Percentiles rank a stretch among this genome's conserved stretches.
Conservation (phyloP, 1,140 invertebrate species). For the Arctopsyche grandis region DNA sequence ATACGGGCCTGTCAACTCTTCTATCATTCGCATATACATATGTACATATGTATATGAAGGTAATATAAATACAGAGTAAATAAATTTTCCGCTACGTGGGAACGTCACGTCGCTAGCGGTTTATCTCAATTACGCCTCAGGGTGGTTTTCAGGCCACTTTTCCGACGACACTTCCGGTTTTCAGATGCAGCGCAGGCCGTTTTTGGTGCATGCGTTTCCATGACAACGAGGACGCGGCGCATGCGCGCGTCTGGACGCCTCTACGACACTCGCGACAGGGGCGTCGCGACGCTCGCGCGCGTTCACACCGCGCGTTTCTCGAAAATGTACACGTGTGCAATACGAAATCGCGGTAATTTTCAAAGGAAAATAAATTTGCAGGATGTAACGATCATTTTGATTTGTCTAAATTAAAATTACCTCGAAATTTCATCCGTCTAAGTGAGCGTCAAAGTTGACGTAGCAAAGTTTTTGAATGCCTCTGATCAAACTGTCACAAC, state of each 20-base stretch:
- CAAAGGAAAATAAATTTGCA: not conserved
- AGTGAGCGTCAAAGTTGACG: no score
- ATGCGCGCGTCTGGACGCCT: constrained; percentile 35
- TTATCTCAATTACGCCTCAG: not conserved
- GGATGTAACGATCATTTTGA: no score
- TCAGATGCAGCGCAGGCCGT: not conserved
- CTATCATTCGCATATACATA: not conserved
- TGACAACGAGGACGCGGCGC: not conserved
- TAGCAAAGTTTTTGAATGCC: no score
- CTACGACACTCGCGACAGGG: constrained; percentile 5
- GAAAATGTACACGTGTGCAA: constrained; percentile 1
- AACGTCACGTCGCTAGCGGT: no score
- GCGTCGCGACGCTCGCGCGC: constrained; percentile 14
- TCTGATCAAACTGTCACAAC: no score
- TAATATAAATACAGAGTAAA: not conserved
- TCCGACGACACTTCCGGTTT: constrained; percentile 2
- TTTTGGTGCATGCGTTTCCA: constrained; percentile 26
- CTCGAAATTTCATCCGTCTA: no score
- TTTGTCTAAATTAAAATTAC: no score
- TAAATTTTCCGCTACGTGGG: not conserved
- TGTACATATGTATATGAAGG: not conserved
- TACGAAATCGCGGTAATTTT: not conserved
- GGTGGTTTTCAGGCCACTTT: not conserved
- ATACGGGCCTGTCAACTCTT: no score
- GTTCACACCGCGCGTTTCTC: not conserved